Evolutionary conservation across 2,888 invertebrate genomes (phyloP).

Genomic region (Oeneis ivallda): DNA sequence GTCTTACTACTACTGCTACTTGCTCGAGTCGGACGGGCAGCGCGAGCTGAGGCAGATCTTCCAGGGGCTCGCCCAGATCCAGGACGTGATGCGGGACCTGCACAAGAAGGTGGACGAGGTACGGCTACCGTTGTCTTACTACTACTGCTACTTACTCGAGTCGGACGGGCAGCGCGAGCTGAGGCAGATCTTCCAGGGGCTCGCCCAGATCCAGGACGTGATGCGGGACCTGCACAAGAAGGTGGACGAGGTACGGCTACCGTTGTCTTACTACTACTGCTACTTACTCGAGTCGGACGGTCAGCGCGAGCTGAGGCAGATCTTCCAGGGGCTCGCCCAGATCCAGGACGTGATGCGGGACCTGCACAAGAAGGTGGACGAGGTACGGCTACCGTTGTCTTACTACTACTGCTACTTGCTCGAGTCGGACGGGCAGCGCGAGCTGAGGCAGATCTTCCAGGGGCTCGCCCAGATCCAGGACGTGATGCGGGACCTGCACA

Average conservation of each 20-base stretch:
- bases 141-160: too few species aligned
- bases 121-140: constrained; percentile 25
- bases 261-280: too few species aligned
- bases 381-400: constrained; percentile 80
- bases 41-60: constrained; percentile 97
- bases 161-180: constrained; percentile 95
- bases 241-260: constrained; percentile 84
- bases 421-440: too few species aligned
- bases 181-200: constrained; percentile 96
- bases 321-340: constrained; percentile 95
- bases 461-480: too few species aligned
- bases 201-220: too few species aligned
- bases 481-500: too few species aligned
- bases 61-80: constrained; percentile 93
- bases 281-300: constrained; percentile 96
- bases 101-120: constrained; percentile 89
- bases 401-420: too few species aligned
- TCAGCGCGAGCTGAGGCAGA: constrained; percentile 97
- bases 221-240: constrained; percentile 86
- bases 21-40: constrained; percentile 95
- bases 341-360: constrained; percentile 88
- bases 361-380: constrained; percentile 87
- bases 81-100: constrained; percentile 86
- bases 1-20: too few species aligned
- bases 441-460: too few species aligned